phyloP scores from a whole-genome alignment of 2,797 vertebrate genomes.

The Mormyrus hasselquistii region DNA sequence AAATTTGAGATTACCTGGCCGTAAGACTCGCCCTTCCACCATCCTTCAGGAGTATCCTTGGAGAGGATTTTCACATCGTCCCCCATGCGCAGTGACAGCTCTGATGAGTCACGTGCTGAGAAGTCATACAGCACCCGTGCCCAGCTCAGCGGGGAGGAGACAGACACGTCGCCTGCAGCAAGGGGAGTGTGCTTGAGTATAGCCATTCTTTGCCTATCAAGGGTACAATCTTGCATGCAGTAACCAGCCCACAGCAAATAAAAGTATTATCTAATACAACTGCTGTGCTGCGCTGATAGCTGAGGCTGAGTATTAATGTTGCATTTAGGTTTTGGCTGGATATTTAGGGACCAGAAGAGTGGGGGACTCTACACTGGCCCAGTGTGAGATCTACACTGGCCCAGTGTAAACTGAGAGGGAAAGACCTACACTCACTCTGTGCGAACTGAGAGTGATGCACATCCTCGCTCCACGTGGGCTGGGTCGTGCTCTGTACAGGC shows the following conservation, averaged over 20 bases:
- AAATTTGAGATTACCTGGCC: conserved; percentile 67
- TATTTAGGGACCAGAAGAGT: background rate
- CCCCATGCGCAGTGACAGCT: conserved; percentile 78
- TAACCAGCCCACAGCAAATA: background rate
- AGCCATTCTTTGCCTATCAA: background rate
- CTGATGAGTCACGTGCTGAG: conserved; percentile 79
- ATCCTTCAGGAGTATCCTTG: conserved; percentile 80
- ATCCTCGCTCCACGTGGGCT: conserved; percentile 7
- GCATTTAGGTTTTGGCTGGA: background rate
- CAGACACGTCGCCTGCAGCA: background rate
- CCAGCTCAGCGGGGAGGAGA: conserved; percentile 46
- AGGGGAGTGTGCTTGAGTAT: background rate
- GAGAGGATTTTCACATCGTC: conserved; percentile 85
- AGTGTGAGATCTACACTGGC: background rate
- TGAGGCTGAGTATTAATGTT: background rate
- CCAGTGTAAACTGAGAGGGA: background rate
- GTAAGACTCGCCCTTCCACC: conserved; percentile 92
- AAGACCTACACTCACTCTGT: background rate
- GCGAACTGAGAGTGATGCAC: background rate
- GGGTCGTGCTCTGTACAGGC: conserved; percentile 57
- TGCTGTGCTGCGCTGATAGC: background rate
- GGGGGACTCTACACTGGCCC: background rate
- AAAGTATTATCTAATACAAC: background rate
- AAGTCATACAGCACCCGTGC: conserved; percentile 85
- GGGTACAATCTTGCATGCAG: background rate